Conservation (phyloP, 2,888 invertebrate genomes). For the Heterodera filipjevi region DNA sequence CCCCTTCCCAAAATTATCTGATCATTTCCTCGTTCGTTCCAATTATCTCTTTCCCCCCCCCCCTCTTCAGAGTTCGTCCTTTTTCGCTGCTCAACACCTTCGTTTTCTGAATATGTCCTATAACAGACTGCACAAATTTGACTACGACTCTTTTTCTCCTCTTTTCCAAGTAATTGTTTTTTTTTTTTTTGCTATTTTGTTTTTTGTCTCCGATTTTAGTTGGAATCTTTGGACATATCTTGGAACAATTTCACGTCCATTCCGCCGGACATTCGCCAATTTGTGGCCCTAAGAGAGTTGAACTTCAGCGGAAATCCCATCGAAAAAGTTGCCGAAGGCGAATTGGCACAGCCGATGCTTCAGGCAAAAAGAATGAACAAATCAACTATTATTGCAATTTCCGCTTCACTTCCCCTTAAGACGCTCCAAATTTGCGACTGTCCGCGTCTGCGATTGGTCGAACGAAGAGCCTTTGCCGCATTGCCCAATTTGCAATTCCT, state of each 20-base stretch:
- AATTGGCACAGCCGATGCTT: conserved; percentile 42
- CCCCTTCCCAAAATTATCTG: background rate
- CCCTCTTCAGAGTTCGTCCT: conserved; percentile 43
- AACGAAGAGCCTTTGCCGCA: conserved; percentile 44
- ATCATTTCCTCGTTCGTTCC: background rate
- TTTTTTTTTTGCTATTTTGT: conserved; percentile 1
- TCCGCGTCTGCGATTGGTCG: conserved; percentile 41
- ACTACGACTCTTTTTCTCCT: conserved; percentile 50
- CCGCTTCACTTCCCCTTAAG: conserved; percentile 31
- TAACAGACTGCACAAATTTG: conserved; percentile 47
- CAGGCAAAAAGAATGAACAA: conserved; percentile 30
- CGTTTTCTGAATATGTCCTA: conserved; percentile 37
- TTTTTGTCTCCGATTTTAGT: conserved; percentile 24
- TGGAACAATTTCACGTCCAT: conserved; percentile 43
- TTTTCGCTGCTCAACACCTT: conserved; percentile 46
- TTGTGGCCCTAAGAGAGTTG: conserved; percentile 44
- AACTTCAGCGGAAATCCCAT: conserved; percentile 50
- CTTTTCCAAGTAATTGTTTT: conserved; percentile 41
- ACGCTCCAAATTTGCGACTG: conserved; percentile 45
- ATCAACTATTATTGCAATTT: background rate
- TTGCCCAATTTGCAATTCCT: conserved; percentile 46
- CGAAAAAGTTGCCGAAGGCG: conserved; percentile 38
- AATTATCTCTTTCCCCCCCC: background rate
- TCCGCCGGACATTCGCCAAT: conserved; percentile 43
- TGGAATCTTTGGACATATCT: conserved; percentile 42